Base-by-base conservation (phyloP, 2,113 vertebrate genomes). In the Puffinus mauretanicus region DNA sequence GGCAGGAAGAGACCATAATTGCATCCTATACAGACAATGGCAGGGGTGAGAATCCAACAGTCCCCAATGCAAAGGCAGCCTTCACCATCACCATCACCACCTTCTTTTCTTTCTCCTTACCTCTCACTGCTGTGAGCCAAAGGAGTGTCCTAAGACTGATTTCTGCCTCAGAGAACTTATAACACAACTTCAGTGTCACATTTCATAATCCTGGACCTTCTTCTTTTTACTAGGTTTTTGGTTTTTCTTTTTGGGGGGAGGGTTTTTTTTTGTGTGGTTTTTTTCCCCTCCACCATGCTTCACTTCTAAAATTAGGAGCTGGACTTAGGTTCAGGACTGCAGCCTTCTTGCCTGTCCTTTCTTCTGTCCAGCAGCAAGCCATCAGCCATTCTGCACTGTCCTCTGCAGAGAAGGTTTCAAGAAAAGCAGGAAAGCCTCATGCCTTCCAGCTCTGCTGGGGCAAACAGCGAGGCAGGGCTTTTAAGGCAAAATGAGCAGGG, bases 201-300 rank as follows among this genome's bases (percentile, higher is more conserved):
- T 40, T 71, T 52, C 40, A 54, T 16, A 32, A 52, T 55, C 14
- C 25, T 32, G 25, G 30, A 66, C 17, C 16, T 55, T n/a, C 30
- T 49, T 11, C 8, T 54, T 42, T 80, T 69, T 26, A 44, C 13
- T 44, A 55, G 40, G 40, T 40, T 40, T 40, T 40, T 40, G 40
- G 40, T 40, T 40, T 40, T 40, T 40, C 40, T 40, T 40, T 40
- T 40, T 40, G 40, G 40, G 40, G 40, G 9, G 40, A 40, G 40
- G 52, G 22, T 0, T 1, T 49, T 26, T 40, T n/a, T 27, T 13
- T 12, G 11, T 10, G 8, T 10, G 3, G 5, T 29, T 46, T 26
- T 20, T 26, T 12, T 42, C 32, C 30, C 13, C 13, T 21, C 4
- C 11, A 44, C 2, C 11, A 34, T 34, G 11, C 10, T 73, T 82